These are phyloP conservation scores for Sicus ferrugineus DNA, from an alignment of 2,888 invertebrate genomes.

Conservation along the genomic window DNA sequence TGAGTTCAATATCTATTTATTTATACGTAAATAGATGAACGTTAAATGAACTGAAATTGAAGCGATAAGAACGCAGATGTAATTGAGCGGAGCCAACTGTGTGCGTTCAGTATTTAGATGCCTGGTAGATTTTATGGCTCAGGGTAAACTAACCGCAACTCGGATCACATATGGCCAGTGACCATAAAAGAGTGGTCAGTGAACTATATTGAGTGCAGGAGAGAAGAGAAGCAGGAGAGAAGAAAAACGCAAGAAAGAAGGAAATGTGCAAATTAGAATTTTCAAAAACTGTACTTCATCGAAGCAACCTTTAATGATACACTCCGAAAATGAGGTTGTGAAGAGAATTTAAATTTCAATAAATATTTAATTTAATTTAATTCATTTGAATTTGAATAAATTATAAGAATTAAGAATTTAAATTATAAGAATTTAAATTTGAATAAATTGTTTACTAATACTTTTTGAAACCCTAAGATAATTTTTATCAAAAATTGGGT, in stretches of 20 bases:
- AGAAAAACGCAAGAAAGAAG: conserved; percentile 33
- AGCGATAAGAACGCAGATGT: conserved; percentile 14
- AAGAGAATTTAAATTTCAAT: background rate
- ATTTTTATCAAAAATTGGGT: too few species aligned
- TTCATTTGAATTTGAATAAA: too few species aligned
- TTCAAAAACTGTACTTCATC: background rate
- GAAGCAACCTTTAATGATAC: background rate
- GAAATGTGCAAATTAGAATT: conserved; percentile 1
- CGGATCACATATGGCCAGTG: conserved; percentile 38
- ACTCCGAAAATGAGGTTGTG: background rate
- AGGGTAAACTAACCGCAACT: background rate
- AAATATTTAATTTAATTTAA: too few species aligned
- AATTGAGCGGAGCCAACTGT: conserved; percentile 1
- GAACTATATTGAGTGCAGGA: conserved; percentile 46
- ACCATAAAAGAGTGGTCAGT: conserved; percentile 47
- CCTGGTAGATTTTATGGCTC: conserved; percentile 17
- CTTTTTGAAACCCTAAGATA: too few species aligned
- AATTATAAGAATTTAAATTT: too few species aligned
- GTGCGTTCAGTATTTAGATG: background rate
- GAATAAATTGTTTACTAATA: too few species aligned
- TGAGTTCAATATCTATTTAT: conserved; percentile 66
- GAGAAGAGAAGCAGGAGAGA: background rate
- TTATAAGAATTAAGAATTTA: too few species aligned
- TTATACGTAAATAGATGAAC: background rate
- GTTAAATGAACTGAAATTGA: conserved; percentile 5